Evolutionary conservation across 2,113 vertebrate genomes (phyloP), one percentile per base, ranked within the genome.

Genomic region (Okapia johnstoni): DNA sequence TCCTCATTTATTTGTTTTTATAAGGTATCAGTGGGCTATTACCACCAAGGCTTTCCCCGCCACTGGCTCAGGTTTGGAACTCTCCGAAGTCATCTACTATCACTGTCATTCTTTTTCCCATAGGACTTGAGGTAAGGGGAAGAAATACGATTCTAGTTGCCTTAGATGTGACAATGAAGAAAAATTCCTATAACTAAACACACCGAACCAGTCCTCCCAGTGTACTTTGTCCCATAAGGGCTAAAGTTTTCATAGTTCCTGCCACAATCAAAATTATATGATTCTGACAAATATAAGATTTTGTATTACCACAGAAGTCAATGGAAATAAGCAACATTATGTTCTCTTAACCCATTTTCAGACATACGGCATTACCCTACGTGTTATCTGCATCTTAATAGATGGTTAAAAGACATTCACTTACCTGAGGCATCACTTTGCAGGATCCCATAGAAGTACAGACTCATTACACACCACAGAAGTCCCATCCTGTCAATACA

Each of bases 401-500:
- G 60, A 48, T 70, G 63, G 36, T 87, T 13, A 61, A 90, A 90
- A 79, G 30, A 7, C 46, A 40, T 0, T 0, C 91, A 94, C 99
- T 99, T 98, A 99, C 99, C 99, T 0, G 99, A 99, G 81, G 98
- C 4, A 3, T 97, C 95, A 92, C 94, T 2, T 0, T 98, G 92
- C 33, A 97, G 84, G 58, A 98, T 79, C 79, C 96, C 76, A 87
- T 94, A 98, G 90, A 99, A 97, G 96, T 85, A 98, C 15, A 99
- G 63, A 2, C 28, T 94, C 88, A 98, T 17, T 40, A 98, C n/a
- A 36, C 83, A 97, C 90, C 97, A 92, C 3, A 97, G 76, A 95
- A 98, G 95, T 97, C 98, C 97, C 99, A 99, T 98, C 98, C 99
- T 99, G 98, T 90, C 5, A 55, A 98, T n/a, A 98, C 15, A 98